These are phyloP conservation scores for Caenorhabditis zanzibari DNA, from an alignment of 2,888 invertebrate species.

Conservation along the genomic window DNA sequence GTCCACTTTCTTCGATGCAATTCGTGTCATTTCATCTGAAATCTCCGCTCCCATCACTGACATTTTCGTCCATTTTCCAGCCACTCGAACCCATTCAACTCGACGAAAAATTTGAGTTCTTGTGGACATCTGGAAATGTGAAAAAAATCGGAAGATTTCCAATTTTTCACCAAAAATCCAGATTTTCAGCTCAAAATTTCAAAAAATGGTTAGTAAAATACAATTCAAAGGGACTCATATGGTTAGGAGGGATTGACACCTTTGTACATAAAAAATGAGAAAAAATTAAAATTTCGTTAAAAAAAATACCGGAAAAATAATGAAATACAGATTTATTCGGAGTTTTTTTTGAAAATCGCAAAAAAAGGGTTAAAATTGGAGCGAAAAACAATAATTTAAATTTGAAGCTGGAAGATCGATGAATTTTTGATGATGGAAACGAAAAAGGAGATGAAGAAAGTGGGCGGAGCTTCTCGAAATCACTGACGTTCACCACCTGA, in stretches of 20 bases:
- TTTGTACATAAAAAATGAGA: no score
- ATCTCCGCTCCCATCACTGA: slow-evolving; percentile 76
- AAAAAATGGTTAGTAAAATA: neutral
- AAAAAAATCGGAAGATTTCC: neutral
- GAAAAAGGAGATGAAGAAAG: neutral
- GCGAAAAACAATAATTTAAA: neutral
- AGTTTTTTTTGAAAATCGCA: no score
- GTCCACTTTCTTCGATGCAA: slow-evolving; percentile 32
- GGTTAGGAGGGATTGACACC: no score
- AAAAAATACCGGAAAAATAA: no score
- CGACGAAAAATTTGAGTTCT: slow-evolving; percentile 63
- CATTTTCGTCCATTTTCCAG: slow-evolving; percentile 77
- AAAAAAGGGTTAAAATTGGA: neutral
- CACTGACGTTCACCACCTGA: slow-evolving; percentile 1
- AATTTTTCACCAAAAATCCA: neutral
- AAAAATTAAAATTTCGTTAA: no score
- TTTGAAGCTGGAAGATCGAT: slow-evolving; percentile 6
- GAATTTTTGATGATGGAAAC: neutral
- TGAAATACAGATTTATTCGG: no score
- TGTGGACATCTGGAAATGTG: neutral
- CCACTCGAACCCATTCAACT: slow-evolving; percentile 76
- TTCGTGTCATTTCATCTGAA: slow-evolving; percentile 62
- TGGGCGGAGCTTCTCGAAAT: neutral
- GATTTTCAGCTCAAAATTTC: neutral
- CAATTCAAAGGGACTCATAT: neutral